Base-by-base conservation (phyloP, 2,797 vertebrate species). In the Hephaestus fuliginosus region DNA sequence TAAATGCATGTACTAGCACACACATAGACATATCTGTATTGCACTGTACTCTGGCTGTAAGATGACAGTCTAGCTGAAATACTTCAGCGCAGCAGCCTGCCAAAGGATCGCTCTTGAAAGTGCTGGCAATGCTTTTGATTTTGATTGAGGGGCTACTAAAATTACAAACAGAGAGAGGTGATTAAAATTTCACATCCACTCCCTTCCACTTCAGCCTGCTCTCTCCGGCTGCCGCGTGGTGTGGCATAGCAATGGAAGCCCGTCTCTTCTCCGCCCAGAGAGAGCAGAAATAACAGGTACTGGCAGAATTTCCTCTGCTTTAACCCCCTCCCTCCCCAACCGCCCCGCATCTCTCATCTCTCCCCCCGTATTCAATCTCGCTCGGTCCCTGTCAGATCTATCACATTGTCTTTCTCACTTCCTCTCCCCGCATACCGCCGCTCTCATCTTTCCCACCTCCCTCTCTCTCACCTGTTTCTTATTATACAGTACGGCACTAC, bases 121-220 rank as follows among this genome's bases (percentile, higher is more conserved):
- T 68, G 76, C 76, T 88, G 84, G 78, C 78, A 74, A n/a, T 52
- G 65, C 72, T 80, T 85, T 71, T 75, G 77, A 81, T 85, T 93
- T 87, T 91, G 90, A 94, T 90, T 84, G 85, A 89, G 83, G 78
- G 75, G 81, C 85, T 86, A 48, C 84, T 86, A 83, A 89, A 88
- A 91, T 90, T 86, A 89, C 90, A 88, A 91, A 90, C 89, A 80
- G 76, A 86, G 80, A 82, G 90, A 82, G 81, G 81, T 87, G 87
- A 91, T 95, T 91, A 92, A 89, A 93, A 91, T 93, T 91, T 90
- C 90, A 90, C 87, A 80, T 87, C 81, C 88, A 86, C 91, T 85
- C 86, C 85, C 81, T 53, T 88, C 85, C 81, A 86, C 88, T 88
- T 61, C 83, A 86, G 82, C 78, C 63, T 67, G 81, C 87, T 86